A percentile compares a stretch with the other conserved stretches of the same genome.
Evolutionary conservation across 2,888 invertebrate genomes (phyloP).

Genomic region (Macrosoma leucophasiata): DNA sequence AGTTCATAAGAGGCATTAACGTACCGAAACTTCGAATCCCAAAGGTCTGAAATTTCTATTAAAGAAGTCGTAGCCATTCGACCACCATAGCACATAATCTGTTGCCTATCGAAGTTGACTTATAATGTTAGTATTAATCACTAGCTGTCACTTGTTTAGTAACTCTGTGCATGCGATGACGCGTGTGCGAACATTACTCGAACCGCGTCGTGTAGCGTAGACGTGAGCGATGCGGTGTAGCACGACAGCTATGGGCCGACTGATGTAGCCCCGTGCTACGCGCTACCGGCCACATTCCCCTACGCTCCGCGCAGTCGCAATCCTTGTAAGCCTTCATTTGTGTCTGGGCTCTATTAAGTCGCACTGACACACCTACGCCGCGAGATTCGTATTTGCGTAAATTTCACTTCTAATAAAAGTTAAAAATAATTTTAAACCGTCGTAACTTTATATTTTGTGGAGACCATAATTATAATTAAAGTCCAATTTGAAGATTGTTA

Average conservation of each 20-base stretch:
- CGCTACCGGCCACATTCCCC: constrained; percentile 41
- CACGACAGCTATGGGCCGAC: constrained; percentile 42
- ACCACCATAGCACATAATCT: constrained; percentile 35
- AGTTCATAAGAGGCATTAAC: constrained; percentile 36
- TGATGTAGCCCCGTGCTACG: constrained; percentile 37
- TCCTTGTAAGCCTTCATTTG: constrained; percentile 27
- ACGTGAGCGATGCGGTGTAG: constrained; percentile 34
- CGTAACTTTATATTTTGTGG: no score
- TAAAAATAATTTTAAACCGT: no score
- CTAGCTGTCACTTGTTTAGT: constrained; percentile 57
- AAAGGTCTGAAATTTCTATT: constrained; percentile 40
- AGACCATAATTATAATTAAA: no score
- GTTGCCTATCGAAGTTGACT: constrained; percentile 51
- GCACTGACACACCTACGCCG: constrained; percentile 15
- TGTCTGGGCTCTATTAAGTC: constrained; percentile 28
- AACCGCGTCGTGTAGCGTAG: constrained; percentile 31
- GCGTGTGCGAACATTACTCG: constrained; percentile 52
- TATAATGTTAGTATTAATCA: constrained; percentile 60
- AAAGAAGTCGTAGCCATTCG: constrained; percentile 41
- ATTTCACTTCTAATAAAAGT: no score
- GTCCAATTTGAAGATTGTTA: no score
- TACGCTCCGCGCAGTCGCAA: constrained; percentile 64
- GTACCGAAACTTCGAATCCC: constrained; percentile 42
- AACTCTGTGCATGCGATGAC: constrained; percentile 53
- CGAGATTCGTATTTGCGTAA: no score